These are phyloP conservation scores for Willisornis vidua DNA, from an alignment of 2,113 vertebrate genomes.

Conservation along the genomic window DNA sequence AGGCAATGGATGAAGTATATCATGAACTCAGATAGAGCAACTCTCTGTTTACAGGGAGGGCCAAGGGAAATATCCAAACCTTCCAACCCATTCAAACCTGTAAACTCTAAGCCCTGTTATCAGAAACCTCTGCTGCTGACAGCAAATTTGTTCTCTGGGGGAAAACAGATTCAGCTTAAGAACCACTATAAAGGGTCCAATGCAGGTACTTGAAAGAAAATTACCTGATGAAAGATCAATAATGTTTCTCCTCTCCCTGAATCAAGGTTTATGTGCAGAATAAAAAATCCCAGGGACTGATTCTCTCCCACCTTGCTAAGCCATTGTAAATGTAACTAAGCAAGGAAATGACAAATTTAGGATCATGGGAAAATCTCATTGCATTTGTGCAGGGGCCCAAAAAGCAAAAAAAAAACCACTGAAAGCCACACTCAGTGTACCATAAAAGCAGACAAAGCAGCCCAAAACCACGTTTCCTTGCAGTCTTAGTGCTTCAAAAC, in stretches of 20 bases:
- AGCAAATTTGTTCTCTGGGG: background rate
- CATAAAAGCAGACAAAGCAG: background rate
- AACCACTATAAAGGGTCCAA: background rate
- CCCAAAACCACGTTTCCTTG: background rate
- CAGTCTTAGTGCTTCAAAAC: background rate
- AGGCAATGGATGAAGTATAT: background rate
- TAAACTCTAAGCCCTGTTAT: background rate
- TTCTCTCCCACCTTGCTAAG: background rate
- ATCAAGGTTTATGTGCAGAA: background rate
- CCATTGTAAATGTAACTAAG: background rate
- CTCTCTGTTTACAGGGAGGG: background rate
- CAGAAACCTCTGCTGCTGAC: conserved; percentile 29
- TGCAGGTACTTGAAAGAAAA: conserved; percentile 33
- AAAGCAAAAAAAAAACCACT: background rate
- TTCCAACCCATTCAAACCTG: background rate
- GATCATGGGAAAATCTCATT: background rate
- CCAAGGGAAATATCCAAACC: background rate
- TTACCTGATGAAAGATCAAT: conserved; percentile 57
- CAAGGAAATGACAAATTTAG: background rate
- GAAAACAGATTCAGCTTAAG: conserved; percentile 25
- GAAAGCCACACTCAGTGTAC: background rate
- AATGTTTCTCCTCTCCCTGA: conserved; percentile 16
- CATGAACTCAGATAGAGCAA: background rate
- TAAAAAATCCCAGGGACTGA: background rate
- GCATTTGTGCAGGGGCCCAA: background rate